phyloP scores from a whole-genome alignment of 2,113 vertebrate genomes.

The Pelmatolapia mariae region DNA sequence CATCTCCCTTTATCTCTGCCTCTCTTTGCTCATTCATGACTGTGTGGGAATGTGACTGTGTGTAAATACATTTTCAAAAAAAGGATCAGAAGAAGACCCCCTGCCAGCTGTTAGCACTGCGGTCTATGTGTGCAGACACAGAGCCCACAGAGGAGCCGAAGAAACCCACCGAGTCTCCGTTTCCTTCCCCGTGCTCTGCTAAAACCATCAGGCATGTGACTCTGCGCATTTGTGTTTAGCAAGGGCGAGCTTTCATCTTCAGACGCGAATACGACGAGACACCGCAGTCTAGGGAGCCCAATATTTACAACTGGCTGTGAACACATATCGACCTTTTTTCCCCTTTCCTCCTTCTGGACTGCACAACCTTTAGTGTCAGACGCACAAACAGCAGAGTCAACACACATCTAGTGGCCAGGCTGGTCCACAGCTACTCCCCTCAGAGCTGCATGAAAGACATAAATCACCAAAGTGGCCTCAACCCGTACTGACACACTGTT shows the following conservation, averaged over 20 bases:
- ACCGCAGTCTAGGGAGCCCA: constrained; percentile 43
- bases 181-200: constrained; percentile 18
- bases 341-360: neutral
- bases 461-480: constrained; percentile 68
- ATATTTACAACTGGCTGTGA: constrained; percentile 56
- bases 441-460: constrained; percentile 47
- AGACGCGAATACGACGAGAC: constrained; percentile 53
- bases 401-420: constrained; percentile 15
- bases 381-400: neutral
- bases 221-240: neutral
- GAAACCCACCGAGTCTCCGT: constrained; percentile 27
- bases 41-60: neutral
- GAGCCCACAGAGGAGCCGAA: constrained; percentile 1
- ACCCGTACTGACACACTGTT: constrained; percentile 50
- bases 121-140: constrained; percentile 36
- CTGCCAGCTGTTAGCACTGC: constrained; percentile 29
- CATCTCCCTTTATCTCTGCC: neutral
- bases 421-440: constrained; percentile 13
- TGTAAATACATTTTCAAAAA: neutral
- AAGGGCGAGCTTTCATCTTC: constrained; percentile 48
- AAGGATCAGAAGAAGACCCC: constrained; percentile 18
- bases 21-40: neutral
- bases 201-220: constrained; percentile 26
- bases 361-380: constrained; percentile 26
- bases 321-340: neutral